A percentile compares a stretch with the other conserved stretches of the same genome.
phyloP scores from a whole-genome alignment of 2,888 invertebrate species.

The Prosopocoilus inquinatus region DNA sequence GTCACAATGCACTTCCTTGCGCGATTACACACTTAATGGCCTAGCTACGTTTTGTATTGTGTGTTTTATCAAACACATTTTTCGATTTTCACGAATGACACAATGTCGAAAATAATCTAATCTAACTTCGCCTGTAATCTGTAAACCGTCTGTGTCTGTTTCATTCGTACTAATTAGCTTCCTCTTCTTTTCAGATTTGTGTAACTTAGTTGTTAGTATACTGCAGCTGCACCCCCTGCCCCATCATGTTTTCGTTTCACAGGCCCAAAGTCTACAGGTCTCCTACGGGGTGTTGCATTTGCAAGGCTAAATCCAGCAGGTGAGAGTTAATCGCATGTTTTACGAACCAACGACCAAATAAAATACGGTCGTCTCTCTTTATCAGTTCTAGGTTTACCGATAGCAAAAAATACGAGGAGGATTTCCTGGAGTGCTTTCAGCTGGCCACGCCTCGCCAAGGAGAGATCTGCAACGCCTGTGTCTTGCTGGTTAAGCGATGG shows the following conservation, averaged over 20 bases:
- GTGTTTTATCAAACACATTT: too few species aligned
- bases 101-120: too few species aligned
- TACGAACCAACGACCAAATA: neutral
- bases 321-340: slow-evolving; percentile 37
- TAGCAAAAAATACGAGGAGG: slow-evolving; percentile 78
- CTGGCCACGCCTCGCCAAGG: slow-evolving; percentile 71
- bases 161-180: too few species aligned
- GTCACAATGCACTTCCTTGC: too few species aligned
- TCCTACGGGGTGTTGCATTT: slow-evolving; percentile 81
- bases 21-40: too few species aligned
- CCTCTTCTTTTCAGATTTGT: slow-evolving; percentile 39
- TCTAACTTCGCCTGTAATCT: too few species aligned
- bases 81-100: too few species aligned
- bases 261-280: slow-evolving; percentile 83
- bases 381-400: slow-evolving; percentile 79
- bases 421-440: slow-evolving; percentile 77
- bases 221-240: slow-evolving; percentile 14
- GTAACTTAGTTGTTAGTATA: slow-evolving; percentile 32
- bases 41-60: too few species aligned
- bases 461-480: slow-evolving; percentile 86
- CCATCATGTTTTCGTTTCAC: slow-evolving; percentile 78
- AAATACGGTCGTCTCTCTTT: slow-evolving; percentile 22
- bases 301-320: slow-evolving; percentile 83
- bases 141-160: too few species aligned
- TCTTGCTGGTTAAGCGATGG: slow-evolving; percentile 78